Base-by-base conservation (phyloP, 2,113 vertebrate species). In the Hypanus sabinus region DNA sequence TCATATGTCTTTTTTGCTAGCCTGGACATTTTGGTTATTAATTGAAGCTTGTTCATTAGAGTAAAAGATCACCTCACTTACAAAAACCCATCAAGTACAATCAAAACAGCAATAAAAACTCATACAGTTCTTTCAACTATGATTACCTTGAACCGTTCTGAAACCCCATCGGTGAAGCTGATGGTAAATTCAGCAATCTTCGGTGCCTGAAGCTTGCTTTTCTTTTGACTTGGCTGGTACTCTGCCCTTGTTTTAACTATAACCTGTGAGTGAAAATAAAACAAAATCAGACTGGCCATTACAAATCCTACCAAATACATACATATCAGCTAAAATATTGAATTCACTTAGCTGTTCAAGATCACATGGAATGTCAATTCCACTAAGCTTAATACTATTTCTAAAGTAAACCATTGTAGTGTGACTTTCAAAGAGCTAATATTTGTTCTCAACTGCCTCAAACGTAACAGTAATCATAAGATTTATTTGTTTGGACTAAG, bases 241-340 rank as follows among this genome's bases (percentile, higher is more conserved):
- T 99, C 98, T 0, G 98, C 98, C 97, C 98, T 98, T 0, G 98
- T 99, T 96, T 98, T 99, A 95, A 99, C 98, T 94, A 99, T 98
- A 96, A 99, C 98, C 98, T 99, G 95, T 76, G 38, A 94, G 80
- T 93, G 85, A 95, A 94, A 73, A 68, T 62, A 75, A 9, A 95
- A 62, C 77, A 75, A 83, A 95, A 36, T 65, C 46, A 90, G 85
- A 30, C 33, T 33, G n/a, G 60, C 60, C 33, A 60, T 90, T 65
- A 65, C 62, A 62, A 30, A n/a, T 33, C n/a, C 60, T 33, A 65
- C 85, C 65, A 60, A 81, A 14, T 80, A 38, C 46, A 55, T 87
- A 33, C 60, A 90, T 90, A 68, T 33, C 85, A 90, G 85, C 30
- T 90, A 65, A 90, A 90, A 90, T 90, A 65, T 10, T 24, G 27